Evolutionary conservation across 2,888 invertebrate genomes (phyloP).

Genomic region (Heteromyza rotundicornis): DNA sequence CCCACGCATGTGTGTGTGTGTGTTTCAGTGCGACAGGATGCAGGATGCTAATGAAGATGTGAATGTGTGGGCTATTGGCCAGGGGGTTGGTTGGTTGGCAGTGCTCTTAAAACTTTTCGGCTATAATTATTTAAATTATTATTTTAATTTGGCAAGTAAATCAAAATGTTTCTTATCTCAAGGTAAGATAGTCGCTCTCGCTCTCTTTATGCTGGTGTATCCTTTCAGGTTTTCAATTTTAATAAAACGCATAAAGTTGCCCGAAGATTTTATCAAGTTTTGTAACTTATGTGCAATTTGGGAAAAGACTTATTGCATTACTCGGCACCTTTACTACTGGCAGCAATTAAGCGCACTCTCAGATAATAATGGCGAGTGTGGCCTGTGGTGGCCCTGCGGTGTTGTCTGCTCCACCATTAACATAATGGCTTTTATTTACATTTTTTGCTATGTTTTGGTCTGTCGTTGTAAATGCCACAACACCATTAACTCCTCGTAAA

Average conservation of each 20-base stretch:
- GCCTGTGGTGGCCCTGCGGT: neutral
- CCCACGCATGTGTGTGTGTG: neutral
- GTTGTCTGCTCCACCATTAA: neutral
- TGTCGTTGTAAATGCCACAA: too few relatives aligned
- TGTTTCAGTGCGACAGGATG: neutral
- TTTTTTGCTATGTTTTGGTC: too few relatives aligned
- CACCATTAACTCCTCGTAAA: slow-evolving; percentile 52
- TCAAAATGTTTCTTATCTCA: slow-evolving; percentile 27
- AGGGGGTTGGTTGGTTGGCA: too few relatives aligned
- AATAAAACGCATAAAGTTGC: neutral
- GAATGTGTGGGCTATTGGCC: neutral
- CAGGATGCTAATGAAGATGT: slow-evolving; percentile 10
- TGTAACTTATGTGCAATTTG: slow-evolving; percentile 5
- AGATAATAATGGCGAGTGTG: neutral
- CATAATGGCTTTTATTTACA: too few relatives aligned
- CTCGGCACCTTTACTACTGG: slow-evolving; percentile 4
- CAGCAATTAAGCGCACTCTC: neutral
- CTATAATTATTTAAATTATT: slow-evolving; percentile 32
- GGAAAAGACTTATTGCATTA: slow-evolving; percentile 4
- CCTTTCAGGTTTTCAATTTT: neutral
- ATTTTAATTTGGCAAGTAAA: slow-evolving; percentile 30
- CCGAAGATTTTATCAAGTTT: slow-evolving; percentile 2
- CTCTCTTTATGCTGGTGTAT: neutral
- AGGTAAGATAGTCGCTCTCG: too few relatives aligned
- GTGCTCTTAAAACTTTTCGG: slow-evolving; percentile 12